These are phyloP conservation scores for Melopsittacus undulatus DNA, from an alignment of 2,797 vertebrate genomes.

Conservation along the genomic window DNA sequence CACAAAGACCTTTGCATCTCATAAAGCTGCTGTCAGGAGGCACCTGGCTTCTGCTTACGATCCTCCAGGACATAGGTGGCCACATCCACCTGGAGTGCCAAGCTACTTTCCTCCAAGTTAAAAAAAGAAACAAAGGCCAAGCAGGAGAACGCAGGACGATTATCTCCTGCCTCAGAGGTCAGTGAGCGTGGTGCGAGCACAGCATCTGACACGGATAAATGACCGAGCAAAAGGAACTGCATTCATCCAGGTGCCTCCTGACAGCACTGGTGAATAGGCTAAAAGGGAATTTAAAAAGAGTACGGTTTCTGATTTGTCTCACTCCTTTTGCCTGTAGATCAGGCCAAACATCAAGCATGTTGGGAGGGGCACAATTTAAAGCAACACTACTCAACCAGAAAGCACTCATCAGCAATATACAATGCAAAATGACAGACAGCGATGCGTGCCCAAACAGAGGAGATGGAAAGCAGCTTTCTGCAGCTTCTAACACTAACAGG, in stretches of 20 bases:
- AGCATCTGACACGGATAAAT: slow-evolving; percentile 13
- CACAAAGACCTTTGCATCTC: slow-evolving; percentile 20
- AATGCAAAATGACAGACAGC: slow-evolving; percentile 68
- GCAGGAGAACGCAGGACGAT: slow-evolving; percentile 23
- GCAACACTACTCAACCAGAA: slow-evolving; percentile 76
- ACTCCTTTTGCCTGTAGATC: slow-evolving; percentile 85
- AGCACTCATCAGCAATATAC: slow-evolving; percentile 64
- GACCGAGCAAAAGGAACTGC: neutral
- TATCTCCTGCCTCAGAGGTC: slow-evolving; percentile 33
- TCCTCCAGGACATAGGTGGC: neutral
- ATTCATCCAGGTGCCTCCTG: slow-evolving; percentile 73
- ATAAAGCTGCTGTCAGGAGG: slow-evolving; percentile 58
- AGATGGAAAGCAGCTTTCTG: slow-evolving; percentile 62
- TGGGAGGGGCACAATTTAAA: slow-evolving; percentile 85
- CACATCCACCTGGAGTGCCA: neutral
- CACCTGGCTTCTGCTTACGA: slow-evolving; percentile 32
- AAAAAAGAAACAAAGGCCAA: neutral
- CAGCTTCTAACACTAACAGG: slow-evolving; percentile 33
- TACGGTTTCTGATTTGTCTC: slow-evolving; percentile 79
- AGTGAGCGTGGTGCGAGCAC: slow-evolving; percentile 45
- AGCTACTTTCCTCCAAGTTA: neutral
- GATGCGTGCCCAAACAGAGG: slow-evolving; percentile 43
- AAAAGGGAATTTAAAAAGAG: slow-evolving; percentile 77
- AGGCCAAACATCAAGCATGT: slow-evolving; percentile 87
- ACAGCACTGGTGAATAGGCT: slow-evolving; percentile 71